These are phyloP conservation scores for Lacerta agilis DNA, from an alignment of 2,797 vertebrate genomes.

Conservation along the genomic window DNA sequence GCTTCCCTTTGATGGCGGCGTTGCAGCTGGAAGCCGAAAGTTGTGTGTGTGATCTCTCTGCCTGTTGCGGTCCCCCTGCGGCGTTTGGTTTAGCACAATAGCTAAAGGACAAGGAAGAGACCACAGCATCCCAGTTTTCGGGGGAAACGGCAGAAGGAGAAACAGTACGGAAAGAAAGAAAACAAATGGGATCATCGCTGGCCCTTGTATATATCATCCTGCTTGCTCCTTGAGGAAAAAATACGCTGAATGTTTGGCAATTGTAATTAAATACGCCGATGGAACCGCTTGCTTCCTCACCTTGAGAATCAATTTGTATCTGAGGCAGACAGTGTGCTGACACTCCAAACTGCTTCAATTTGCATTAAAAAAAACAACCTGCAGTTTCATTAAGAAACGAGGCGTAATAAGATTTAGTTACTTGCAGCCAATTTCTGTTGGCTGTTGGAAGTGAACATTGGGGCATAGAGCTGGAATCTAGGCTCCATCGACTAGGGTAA, in stretches of 20 bases:
- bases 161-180: too few relatives aligned
- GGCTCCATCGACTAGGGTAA: not conserved
- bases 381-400: slow-evolving; percentile 10
- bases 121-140: not conserved
- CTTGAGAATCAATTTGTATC: slow-evolving; percentile 5
- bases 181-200: not conserved
- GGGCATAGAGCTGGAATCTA: not conserved
- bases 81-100: not conserved
- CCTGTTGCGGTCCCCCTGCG: not conserved
- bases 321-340: slow-evolving; percentile 3
- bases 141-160: not conserved
- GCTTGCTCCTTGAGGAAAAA: not conserved
- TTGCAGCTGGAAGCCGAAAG: not conserved
- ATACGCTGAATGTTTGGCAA: not conserved
- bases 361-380: slow-evolving; percentile 10
- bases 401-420: not conserved
- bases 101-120: not conserved
- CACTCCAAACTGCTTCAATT: slow-evolving; percentile 21
- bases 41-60: not conserved
- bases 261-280: not conserved
- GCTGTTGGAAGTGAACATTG: not conserved
- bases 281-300: not conserved
- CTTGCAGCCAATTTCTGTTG: not conserved
- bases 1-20: slow-evolving; percentile 5
- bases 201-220: not conserved